These are phyloP conservation scores for Trissolcus japonicus DNA, from an alignment of 2,888 invertebrate species.

Conservation along the genomic window DNA sequence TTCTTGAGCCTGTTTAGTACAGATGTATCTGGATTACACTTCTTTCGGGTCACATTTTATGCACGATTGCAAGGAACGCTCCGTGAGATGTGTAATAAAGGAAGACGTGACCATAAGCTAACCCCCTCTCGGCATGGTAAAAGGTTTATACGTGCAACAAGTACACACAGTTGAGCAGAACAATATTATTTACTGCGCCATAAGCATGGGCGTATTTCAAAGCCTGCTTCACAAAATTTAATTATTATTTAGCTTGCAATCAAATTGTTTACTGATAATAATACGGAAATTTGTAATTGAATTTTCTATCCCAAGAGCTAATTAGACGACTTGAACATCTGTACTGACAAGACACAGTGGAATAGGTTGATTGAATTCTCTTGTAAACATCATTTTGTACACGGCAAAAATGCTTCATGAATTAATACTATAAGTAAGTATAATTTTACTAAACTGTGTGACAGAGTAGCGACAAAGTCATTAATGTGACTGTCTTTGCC, in stretches of 20 bases:
- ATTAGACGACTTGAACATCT: neutral
- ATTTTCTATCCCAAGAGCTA: neutral
- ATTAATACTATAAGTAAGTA: no score
- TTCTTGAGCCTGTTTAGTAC: neutral
- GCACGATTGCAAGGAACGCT: constrained; percentile 7
- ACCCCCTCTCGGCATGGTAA: constrained; percentile 8
- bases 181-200: constrained; percentile 34
- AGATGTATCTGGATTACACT: neutral
- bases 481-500: no score
- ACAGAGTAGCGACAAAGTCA: no score
- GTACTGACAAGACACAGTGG: neutral
- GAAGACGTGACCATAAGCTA: constrained; percentile 48
- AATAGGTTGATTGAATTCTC: neutral
- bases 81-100: constrained; percentile 27
- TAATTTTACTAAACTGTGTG: no score
- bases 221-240: constrained; percentile 18
- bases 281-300: constrained; percentile 17
- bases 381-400: neutral
- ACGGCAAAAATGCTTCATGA: no score
- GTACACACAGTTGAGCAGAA: constrained; percentile 34
- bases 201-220: constrained; percentile 24
- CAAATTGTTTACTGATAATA: constrained; percentile 29
- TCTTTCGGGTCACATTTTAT: constrained; percentile 10
- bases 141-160: constrained; percentile 41
- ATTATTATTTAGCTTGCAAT: constrained; percentile 27